Base-by-base conservation (phyloP, 2,113 vertebrate genomes). In the Erpornis zantholeuca region DNA sequence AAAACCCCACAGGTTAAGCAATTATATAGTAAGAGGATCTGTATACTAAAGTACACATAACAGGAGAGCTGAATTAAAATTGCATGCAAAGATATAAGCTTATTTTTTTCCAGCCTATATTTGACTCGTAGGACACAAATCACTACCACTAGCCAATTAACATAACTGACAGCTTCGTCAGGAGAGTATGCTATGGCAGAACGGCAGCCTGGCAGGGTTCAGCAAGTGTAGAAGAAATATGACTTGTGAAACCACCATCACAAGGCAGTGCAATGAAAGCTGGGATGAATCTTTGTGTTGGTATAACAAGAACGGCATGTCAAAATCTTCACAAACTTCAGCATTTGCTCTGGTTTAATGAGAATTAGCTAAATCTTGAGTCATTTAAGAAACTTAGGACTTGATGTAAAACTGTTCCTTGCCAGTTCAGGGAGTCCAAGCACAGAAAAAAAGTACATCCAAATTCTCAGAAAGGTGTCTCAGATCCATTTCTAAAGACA, bases 141-240 rank as follows among this genome's bases (percentile, higher is more conserved):
- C 38, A 64, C 38, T 70, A 64, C 38, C 93, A 78, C 90, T 33
- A 96, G 68, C 71, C 86, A 90, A 94, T 82, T 90, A 91, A 86
- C 0, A 0, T 36, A 72, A 79, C 57, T 91, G 53, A 72, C 78
- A 92, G 60, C 66, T 91, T 52, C 81, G 79, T 59, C 68, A 33
- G 21, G 10, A 87, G 71, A 42, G 70, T 21, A 24, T 20, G 31
- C 36, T 70, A 81, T 3, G 25, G 75, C 33, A 91, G 47, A 96
- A 83, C 17, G 70, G 87, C 63, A 94, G 88, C 61, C 56, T 66
- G 79, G 68, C 0, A 0, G 52, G 59, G 50, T 27, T 94, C 90
- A 80, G 59, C 59, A 80, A 86, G 52, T 15, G 17, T 15, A 47
- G 60, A 85, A 86, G 82, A 94, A 96, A 77, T 78, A 96, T 0